Percentiles rank a stretch among this genome's conserved stretches.
Conservation (phyloP, 2,888 invertebrate genomes). For the Cryptus armator region DNA sequence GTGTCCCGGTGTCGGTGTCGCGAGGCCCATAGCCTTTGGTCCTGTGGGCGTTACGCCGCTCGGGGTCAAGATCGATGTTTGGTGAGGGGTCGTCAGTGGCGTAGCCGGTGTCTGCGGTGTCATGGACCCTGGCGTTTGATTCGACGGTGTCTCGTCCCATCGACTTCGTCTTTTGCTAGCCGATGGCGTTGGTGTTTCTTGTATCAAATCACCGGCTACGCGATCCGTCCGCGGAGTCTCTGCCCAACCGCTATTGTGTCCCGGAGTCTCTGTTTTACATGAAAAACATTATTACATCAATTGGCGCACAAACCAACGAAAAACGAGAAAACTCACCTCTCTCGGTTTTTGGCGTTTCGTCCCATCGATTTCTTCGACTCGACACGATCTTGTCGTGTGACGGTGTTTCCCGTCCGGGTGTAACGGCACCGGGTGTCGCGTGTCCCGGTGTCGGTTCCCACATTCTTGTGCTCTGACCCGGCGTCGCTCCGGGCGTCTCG, state of each 20-base stretch:
- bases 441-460: slow-evolving; percentile 99
- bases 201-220: slow-evolving; percentile 91
- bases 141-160: slow-evolving; percentile 99
- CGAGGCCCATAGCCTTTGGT: slow-evolving; percentile 98
- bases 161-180: slow-evolving; percentile 97
- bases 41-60: slow-evolving; percentile 92
- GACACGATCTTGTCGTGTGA: slow-evolving; percentile 90
- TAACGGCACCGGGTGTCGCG: slow-evolving; percentile 93
- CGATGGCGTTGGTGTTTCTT: slow-evolving; percentile 97
- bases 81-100: slow-evolving; percentile 90
- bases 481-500: slow-evolving; percentile 97
- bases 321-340: slow-evolving; percentile 86
- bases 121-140: slow-evolving; percentile 89
- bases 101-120: slow-evolving; percentile 93
- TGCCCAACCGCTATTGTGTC: slow-evolving; percentile 99
- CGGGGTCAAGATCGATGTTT: slow-evolving; percentile 89
- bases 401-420: slow-evolving; percentile 94
- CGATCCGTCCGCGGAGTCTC: slow-evolving; percentile 99
- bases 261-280: slow-evolving; percentile 92
- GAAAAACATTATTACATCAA: not conserved
- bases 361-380: slow-evolving; percentile 98
- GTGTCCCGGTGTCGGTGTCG: slow-evolving; percentile 98
- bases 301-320: not conserved
- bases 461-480: slow-evolving; percentile 94
- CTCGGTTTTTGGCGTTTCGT: slow-evolving; percentile 99